Evolutionary conservation across 1,140 invertebrate genomes (phyloP), one percentile per base, ranked within the genome.

Genomic region (Drosophila biarmipes): DNA sequence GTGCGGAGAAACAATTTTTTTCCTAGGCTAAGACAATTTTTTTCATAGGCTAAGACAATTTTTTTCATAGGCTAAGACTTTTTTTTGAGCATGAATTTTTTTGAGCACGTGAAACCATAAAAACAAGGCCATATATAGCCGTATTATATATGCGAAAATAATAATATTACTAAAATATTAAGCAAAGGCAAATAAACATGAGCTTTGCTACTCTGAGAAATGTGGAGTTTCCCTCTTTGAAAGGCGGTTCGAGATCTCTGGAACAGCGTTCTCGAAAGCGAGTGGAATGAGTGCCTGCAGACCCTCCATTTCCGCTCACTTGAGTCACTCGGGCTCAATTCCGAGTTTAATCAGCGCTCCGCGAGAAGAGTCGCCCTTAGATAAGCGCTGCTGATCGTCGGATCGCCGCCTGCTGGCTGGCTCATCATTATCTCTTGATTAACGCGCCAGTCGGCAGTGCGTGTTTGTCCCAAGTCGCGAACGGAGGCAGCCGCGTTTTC

Each of bases 81-180:
- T 85, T 85, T 85, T 85, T 85, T 85, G 72, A 78, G 80, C 81
- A 86, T 73, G 78, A 85, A 55, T 82, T 87, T 86, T 86, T 87
- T 87, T 87, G 61, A 82, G 81, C 81, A 86, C 69, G 71, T 73
- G 62, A 51, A 38, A 38, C 42, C 58, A 12, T n/a, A 40, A 54
- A n/a, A n/a, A 31, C 3, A 17, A 58, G n/a, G 66, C 31, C 54
- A 71, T 72, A 69, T n/a, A 19, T 34, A 51, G 10, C 48, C 29
- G 12, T 34, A 27, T 24, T 43, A 45, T 67, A 40, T 56, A 56
- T 52, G 51, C 31, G 34, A 56, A 35, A 21, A 46, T 24, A 24
- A 24, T 24, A 24, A 24, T 24, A 40, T 52, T 35, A 29, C 4
- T 31, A 24, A 52, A 40, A 29, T 71, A 64, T 67, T 48, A 43